These are phyloP conservation scores for Hypotaenidia philippensis DNA, from an alignment of 2,797 vertebrate species.

Conservation along the genomic window DNA sequence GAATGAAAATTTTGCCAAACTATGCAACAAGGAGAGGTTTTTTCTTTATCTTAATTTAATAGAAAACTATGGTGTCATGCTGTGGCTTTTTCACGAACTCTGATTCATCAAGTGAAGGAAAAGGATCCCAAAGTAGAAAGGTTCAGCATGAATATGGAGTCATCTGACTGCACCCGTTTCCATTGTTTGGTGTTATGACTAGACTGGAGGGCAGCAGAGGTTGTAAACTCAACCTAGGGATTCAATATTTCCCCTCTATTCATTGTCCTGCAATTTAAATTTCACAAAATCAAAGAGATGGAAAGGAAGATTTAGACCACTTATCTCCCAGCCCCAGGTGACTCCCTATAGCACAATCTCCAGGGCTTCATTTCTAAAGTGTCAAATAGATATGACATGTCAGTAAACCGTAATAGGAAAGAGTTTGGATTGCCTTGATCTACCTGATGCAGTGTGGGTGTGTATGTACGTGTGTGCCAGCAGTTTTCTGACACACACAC, in stretches of 20 bases:
- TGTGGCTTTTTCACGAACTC: neutral
- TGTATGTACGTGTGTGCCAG: fast-evolving
- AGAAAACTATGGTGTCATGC: neutral
- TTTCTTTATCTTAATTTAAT: neutral
- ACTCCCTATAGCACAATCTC: neutral
- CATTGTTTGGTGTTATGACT: neutral
- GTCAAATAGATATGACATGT: neutral
- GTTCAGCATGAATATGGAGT: neutral
- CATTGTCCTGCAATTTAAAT: neutral
- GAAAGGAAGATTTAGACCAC: neutral
- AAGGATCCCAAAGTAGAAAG: neutral
- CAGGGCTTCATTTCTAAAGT: neutral
- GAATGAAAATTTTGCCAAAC: neutral
- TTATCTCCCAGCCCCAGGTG: neutral
- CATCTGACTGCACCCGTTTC: neutral
- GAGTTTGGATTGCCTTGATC: neutral
- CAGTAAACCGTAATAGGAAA: neutral
- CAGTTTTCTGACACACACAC: neutral
- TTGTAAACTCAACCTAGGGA: neutral
- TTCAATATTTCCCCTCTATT: neutral
- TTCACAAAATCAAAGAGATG: neutral
- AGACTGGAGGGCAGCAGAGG: neutral
- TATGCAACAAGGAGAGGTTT: neutral
- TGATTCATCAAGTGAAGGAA: neutral
- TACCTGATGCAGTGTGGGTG: fast-evolving